Conservation (phyloP, 1,140 invertebrate genomes). For the Conopomorpha cramerella region DNA sequence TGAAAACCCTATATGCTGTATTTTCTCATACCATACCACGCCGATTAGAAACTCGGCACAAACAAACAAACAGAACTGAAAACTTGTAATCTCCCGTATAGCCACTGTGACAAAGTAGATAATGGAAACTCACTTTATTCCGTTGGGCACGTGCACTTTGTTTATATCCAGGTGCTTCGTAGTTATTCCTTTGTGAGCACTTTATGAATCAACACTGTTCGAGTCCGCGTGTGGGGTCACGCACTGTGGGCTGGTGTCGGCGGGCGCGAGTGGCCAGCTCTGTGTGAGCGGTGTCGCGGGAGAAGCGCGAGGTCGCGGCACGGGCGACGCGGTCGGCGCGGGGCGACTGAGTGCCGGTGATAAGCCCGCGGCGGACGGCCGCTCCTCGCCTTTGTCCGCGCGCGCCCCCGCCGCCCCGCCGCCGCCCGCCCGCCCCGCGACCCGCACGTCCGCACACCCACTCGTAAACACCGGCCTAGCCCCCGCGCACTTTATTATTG, state of each 20-base stretch:
- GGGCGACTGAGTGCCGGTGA: conserved; percentile 41
- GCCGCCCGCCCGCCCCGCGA: conserved; percentile 12
- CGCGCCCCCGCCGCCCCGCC: conserved; percentile 16
- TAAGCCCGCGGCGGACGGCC: conserved; percentile 37
- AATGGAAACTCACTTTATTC: conserved; percentile 49
- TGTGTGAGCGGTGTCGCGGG: too few species aligned
- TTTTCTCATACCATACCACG: too few species aligned
- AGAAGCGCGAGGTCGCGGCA: conserved; percentile 11
- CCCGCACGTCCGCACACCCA: conserved; percentile 12
- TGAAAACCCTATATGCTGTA: too few species aligned
- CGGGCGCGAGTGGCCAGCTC: too few species aligned
- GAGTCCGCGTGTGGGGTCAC: too few species aligned
- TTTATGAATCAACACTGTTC: conserved; percentile 15
- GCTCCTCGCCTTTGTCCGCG: conserved; percentile 47
- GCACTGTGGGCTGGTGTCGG: too few species aligned
- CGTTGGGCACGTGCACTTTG: conserved; percentile 39
- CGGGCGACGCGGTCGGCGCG: conserved; percentile 37
- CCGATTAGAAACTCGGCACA: too few species aligned
- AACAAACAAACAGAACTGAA: too few species aligned
- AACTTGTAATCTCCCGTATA: too few species aligned
- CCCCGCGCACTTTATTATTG: conserved; percentile 42
- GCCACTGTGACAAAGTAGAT: too few species aligned
- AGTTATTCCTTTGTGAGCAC: conserved; percentile 25
- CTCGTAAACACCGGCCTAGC: conserved; percentile 35
- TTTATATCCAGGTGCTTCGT: conserved; percentile 45